Percentiles rank a stretch among this genome's conserved stretches.
Conservation (phyloP, 2,113 vertebrate genomes). For the Macrotis lagotis region DNA sequence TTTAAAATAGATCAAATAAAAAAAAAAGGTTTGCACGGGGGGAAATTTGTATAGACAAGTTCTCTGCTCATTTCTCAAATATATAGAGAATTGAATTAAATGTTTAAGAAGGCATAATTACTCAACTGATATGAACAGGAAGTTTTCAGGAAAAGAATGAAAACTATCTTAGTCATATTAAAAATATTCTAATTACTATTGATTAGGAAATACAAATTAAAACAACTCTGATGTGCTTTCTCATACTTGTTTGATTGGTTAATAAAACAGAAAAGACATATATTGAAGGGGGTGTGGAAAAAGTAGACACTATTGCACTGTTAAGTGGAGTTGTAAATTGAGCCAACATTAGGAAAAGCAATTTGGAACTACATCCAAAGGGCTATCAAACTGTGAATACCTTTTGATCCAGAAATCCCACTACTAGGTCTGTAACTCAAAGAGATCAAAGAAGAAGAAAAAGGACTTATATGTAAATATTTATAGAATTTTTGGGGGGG, state of each 20-base stretch:
- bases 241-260: not conserved
- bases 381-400: not conserved
- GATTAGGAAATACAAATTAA: not conserved
- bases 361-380: not conserved
- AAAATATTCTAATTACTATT: not conserved
- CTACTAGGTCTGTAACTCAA: not conserved
- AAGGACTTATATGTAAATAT: not conserved
- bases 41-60: too few relatives aligned
- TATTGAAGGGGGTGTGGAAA: not conserved
- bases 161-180: not conserved
- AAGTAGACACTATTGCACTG: not conserved
- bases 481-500: not conserved
- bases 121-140: too few relatives aligned
- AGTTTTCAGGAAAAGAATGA: too few relatives aligned
- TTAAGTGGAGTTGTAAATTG: not conserved
- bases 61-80: too few relatives aligned
- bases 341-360: not conserved
- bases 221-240: not conserved
- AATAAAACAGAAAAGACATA: not conserved
- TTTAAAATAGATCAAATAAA: too few relatives aligned
- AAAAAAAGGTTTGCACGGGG: too few relatives aligned
- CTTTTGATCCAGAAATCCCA: not conserved
- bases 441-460: not conserved
- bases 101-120: too few relatives aligned
- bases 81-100: too few relatives aligned